These are phyloP conservation scores for Morone chrysops DNA, from an alignment of 2,113 vertebrate genomes.

Conservation along the genomic window DNA sequence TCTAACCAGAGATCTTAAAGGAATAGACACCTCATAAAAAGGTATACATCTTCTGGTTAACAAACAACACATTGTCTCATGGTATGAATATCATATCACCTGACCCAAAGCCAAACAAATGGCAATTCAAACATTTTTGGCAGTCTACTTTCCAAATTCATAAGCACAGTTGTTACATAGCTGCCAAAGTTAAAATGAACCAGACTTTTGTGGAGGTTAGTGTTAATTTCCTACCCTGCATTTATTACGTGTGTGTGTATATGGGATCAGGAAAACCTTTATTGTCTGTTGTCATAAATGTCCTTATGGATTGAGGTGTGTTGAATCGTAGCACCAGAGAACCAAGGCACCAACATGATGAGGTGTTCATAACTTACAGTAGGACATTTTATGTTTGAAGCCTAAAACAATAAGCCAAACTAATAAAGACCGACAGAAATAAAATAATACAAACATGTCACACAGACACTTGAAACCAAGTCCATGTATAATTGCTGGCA, in stretches of 20 bases:
- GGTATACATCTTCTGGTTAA: background rate
- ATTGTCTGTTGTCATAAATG: background rate
- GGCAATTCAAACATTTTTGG: background rate
- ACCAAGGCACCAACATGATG: constrained; percentile 47
- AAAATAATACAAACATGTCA: constrained; percentile 34
- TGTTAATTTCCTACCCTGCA: constrained; percentile 70
- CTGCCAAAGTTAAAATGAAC: constrained; percentile 49
- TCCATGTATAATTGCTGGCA: constrained; percentile 22
- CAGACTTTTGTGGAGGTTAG: constrained; percentile 46
- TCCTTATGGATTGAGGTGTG: constrained; percentile 13
- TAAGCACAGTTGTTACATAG: constrained; percentile 37
- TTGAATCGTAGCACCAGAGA: constrained; percentile 71
- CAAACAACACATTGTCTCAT: background rate
- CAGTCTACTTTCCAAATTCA: background rate
- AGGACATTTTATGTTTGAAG: constrained; percentile 26
- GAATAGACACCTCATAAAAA: background rate
- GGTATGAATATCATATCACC: background rate
- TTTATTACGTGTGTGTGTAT: background rate
- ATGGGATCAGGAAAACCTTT: constrained; percentile 23
- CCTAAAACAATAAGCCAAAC: constrained; percentile 13
- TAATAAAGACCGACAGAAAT: constrained; percentile 31
- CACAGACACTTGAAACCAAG: constrained; percentile 27
- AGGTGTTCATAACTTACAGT: constrained; percentile 57
- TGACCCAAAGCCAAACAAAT: constrained; percentile 13
- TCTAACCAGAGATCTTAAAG: constrained; percentile 1